Evolutionary conservation across 2,888 invertebrate species (phyloP).

Genomic region (Acleris laterana): DNA sequence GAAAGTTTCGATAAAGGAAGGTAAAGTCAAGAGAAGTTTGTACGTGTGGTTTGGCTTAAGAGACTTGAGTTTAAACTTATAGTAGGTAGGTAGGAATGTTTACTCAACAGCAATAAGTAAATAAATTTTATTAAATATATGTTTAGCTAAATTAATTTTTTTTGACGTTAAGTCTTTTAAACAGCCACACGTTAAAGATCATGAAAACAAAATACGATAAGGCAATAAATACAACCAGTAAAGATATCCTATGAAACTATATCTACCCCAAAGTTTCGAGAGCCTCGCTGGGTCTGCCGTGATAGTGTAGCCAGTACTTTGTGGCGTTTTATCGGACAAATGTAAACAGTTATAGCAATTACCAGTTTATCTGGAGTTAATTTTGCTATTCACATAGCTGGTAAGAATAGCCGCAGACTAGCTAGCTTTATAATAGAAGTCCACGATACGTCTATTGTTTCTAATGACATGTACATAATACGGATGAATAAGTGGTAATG

Average conservation of each 20-base stretch:
- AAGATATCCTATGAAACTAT: constrained; percentile 33
- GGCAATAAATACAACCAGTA: constrained; percentile 20
- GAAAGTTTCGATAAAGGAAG: constrained; percentile 1
- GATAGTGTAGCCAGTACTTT: constrained; percentile 76
- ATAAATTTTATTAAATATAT: neutral
- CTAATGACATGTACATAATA: constrained; percentile 52
- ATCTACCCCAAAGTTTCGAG: constrained; percentile 44
- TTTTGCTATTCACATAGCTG: constrained; percentile 77
- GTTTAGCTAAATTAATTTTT: neutral
- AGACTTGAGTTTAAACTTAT: neutral
- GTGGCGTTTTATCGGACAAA: constrained; percentile 85
- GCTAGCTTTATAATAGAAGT: constrained; percentile 67
- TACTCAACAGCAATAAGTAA: neutral
- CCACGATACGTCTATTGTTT: constrained; percentile 61
- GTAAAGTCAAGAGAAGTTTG: neutral
- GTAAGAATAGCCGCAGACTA: constrained; percentile 63
- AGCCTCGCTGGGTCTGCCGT: constrained; percentile 76
- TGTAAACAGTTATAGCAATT: constrained; percentile 73
- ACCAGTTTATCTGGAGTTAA: constrained; percentile 84
- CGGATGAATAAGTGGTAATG: constrained; percentile 43
- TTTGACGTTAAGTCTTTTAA: constrained; percentile 15
- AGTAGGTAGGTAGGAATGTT: neutral
- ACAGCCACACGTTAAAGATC: constrained; percentile 9
- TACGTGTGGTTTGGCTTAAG: constrained; percentile 18
- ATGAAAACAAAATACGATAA: neutral